Conservation (phyloP, 2,888 invertebrate species). For the Nezara viridula region DNA sequence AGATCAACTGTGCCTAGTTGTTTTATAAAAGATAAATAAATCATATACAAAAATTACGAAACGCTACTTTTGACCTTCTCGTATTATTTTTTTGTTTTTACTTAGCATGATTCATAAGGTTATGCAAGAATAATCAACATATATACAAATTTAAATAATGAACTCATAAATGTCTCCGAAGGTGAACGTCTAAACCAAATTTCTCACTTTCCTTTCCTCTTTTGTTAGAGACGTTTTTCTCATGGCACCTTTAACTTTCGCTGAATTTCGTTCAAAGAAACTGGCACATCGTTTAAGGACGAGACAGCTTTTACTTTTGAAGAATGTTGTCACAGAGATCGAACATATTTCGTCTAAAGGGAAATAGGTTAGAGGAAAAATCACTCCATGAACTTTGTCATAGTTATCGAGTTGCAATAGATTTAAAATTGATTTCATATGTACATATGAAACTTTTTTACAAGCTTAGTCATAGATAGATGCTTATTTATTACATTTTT, state of each 20-base stretch:
- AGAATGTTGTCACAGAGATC: background rate
- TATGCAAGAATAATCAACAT: too few species aligned
- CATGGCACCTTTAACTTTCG: background rate
- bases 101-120: too few species aligned
- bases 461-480: too few species aligned
- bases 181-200: background rate
- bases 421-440: background rate
- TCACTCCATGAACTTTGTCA: background rate
- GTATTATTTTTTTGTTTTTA: too few species aligned
- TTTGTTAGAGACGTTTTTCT: background rate
- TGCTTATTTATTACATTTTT: too few species aligned
- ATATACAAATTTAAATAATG: too few species aligned
- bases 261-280: background rate
- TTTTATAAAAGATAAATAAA: too few species aligned
- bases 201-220: background rate
- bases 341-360: background rate
- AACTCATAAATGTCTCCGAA: background rate
- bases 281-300: background rate
- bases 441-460: too few species aligned
- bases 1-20: too few species aligned
- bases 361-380: background rate
- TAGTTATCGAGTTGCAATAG: background rate
- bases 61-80: too few species aligned
- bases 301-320: slow-evolving; percentile 12
- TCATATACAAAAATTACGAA: too few species aligned